These are phyloP conservation scores for Uropetala carovei DNA, from an alignment of 2,888 invertebrate species.

Conservation along the genomic window DNA sequence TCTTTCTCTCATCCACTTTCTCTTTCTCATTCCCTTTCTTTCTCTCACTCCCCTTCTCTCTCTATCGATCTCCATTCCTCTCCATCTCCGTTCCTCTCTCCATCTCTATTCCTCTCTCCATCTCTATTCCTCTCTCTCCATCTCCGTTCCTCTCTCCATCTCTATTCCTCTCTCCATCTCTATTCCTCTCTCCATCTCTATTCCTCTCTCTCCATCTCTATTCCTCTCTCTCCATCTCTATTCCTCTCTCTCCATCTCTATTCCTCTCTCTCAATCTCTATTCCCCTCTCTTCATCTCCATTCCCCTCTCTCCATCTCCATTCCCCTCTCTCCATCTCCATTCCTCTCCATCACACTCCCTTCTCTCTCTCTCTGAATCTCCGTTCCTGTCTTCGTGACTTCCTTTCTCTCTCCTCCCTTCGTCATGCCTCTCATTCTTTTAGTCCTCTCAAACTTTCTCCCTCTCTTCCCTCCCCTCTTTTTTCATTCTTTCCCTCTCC, in stretches of 20 bases:
- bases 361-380: background rate
- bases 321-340: background rate
- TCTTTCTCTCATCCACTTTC: background rate
- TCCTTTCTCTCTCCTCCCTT: background rate
- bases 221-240: background rate
- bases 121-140: slow-evolving; percentile 8
- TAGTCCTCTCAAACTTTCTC: background rate
- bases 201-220: slow-evolving; percentile 23
- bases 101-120: slow-evolving; percentile 17
- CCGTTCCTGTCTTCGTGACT: background rate
- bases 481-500: background rate
- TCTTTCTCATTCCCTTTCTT: background rate
- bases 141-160: slow-evolving; percentile 4
- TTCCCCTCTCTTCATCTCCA: slow-evolving; percentile 59
- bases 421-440: background rate
- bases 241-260: slow-evolving; percentile 23
- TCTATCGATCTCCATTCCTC: background rate
- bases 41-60: background rate
- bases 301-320: background rate
- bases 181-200: slow-evolving; percentile 25
- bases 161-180: slow-evolving; percentile 27
- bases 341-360: background rate
- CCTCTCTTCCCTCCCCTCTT: background rate
- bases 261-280: background rate
- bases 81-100: background rate